Evolutionary conservation across 2,797 vertebrate species (phyloP).

Genomic region (Gymnocypris eckloni): DNA sequence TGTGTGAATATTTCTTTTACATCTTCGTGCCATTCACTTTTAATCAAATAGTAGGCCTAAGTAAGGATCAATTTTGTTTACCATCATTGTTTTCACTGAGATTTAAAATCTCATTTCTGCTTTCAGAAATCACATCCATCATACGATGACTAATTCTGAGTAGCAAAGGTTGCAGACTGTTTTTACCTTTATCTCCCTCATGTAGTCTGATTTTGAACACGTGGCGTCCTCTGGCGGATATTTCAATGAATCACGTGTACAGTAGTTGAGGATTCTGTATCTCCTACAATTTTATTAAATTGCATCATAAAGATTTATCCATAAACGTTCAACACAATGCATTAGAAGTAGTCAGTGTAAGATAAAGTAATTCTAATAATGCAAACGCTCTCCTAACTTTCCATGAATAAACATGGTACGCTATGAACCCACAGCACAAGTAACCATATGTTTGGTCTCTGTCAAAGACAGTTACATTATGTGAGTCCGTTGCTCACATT

Average conservation of each 20-base stretch:
- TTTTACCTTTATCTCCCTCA: not conserved
- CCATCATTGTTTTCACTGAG: not conserved
- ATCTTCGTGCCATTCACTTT: not conserved
- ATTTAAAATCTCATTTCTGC: not conserved
- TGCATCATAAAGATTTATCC: not conserved
- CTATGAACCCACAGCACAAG: conserved; percentile 57
- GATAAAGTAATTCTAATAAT: not conserved
- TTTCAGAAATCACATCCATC: not conserved
- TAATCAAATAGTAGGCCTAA: not conserved
- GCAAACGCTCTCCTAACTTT: not conserved
- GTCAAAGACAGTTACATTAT: conserved; percentile 34
- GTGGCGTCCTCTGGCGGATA: conserved; percentile 75
- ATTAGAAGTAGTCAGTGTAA: not conserved
- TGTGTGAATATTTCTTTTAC: not conserved
- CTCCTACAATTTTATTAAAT: conserved; percentile 13
- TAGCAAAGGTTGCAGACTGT: not conserved
- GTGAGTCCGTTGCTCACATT: conserved; percentile 12
- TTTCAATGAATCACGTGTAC: conserved; percentile 5
- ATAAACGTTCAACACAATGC: conserved; percentile 20
- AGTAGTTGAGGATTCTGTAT: conserved; percentile 60
- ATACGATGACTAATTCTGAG: not conserved
- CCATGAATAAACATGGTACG: conserved; percentile 32
- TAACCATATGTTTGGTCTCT: conserved; percentile 15
- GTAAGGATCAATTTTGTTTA: not conserved
- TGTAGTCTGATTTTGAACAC: conserved; percentile 52